phyloP scores from a whole-genome alignment of 37 sponge, comb jelly and placozoan species.

The Spongia lamella region DNA sequence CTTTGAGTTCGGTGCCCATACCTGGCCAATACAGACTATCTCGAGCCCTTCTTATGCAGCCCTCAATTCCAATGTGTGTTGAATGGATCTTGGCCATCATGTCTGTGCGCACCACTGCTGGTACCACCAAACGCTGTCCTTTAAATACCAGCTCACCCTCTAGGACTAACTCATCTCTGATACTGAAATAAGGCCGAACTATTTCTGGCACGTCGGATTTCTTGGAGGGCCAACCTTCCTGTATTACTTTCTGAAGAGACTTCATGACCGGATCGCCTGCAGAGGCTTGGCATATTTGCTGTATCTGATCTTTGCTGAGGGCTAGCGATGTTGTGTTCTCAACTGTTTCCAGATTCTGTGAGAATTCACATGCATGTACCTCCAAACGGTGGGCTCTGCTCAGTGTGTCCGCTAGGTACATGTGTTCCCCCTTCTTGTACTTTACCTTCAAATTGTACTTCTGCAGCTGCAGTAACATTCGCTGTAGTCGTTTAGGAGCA shows the following conservation, averaged over 20 bases:
- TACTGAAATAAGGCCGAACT: constrained; percentile 16
- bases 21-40: constrained; percentile 45
- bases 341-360: background rate
- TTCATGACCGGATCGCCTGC: constrained; percentile 20
- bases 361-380: constrained; percentile 13
- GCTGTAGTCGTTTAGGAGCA: constrained; percentile 46
- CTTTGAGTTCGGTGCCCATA: constrained; percentile 7
- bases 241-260: constrained; percentile 1
- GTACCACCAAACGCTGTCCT: background rate
- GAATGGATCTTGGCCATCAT: background rate
- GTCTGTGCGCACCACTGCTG: background rate
- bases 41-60: constrained; percentile 16
- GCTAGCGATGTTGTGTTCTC: constrained; percentile 26
- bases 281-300: constrained; percentile 8
- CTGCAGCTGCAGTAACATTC: constrained; percentile 47
- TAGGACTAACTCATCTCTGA: background rate
- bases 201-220: constrained; percentile 25
- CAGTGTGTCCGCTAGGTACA: constrained; percentile 50
- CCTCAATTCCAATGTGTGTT: too few species aligned
- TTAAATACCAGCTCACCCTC: constrained; percentile 8
- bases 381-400: constrained; percentile 22
- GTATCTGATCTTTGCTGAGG: background rate
- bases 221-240: constrained; percentile 24
- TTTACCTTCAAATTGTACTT: constrained; percentile 37
- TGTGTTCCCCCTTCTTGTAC: constrained; percentile 29